Evolutionary conservation across 2,888 invertebrate species (phyloP), one percentile per base, ranked within the genome.

Genomic region (Hyalella azteca): DNA sequence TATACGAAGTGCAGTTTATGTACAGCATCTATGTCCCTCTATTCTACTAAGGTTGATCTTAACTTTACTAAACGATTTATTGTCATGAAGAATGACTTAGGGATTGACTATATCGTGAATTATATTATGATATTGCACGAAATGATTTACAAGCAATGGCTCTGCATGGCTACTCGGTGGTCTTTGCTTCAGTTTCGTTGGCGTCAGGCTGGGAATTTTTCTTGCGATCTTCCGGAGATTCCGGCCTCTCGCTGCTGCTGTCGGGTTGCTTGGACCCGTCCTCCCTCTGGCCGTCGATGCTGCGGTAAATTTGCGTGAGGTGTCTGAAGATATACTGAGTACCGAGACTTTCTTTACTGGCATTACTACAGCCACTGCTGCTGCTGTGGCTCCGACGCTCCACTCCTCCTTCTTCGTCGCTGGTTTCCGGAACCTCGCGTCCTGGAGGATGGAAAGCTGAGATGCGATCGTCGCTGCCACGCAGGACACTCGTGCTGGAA

Each of bases 291-390:
- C 78, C 80, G 73, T 83, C 83, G 59, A 83, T 83, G 45, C 81
- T 77, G 59, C 80, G 81, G 66, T 83, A 81, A 26, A 81, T 81
- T 49, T 83, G 80, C 1, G 83, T 83, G 41, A 83, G 79, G 49
- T 83, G 83, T 40, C 80, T 81, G 80, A 83, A 83, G 77, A 83
- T 83, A 66, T 83, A 83, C 81, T 83, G 83, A 26, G 83, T 78
- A 7, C 83, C 83, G 22, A 81, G 73, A 39, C 81, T 78, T 29
- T 83, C 83, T 73, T 79, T 66, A 78, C 81, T 66, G 78, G 77
- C 80, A 32, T 81, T 81, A 76, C 83, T 80, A 50, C 73, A 66
- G 45, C 80, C 78, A 36, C 83, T 78, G 78, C 81, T 80, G 78
- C 83, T 78, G 78, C 81, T 79, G 66, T 80, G 66, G 45, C 83